phyloP scores from a whole-genome alignment of 1,140 invertebrate species.

The Acromyrmex echinatior region DNA sequence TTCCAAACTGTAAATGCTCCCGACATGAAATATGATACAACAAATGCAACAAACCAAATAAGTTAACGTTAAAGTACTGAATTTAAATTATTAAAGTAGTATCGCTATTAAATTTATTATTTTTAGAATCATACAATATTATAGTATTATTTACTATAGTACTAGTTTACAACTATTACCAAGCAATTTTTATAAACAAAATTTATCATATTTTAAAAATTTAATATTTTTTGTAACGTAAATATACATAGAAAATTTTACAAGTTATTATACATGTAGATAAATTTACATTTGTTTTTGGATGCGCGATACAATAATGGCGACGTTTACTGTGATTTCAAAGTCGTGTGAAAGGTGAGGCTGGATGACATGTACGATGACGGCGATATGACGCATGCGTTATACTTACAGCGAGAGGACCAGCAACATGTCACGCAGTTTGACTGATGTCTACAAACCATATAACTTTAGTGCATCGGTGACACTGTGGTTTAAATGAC shows the following conservation, averaged over 20 bases:
- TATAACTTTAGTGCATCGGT: conserved; percentile 61
- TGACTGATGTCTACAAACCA: conserved; percentile 70
- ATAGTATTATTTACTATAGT: not conserved
- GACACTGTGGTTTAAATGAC: conserved; percentile 20
- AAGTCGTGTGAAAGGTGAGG: conserved; percentile 33
- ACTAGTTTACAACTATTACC: not conserved
- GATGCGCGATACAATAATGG: not conserved
- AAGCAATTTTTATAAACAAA: not conserved
- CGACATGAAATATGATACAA: not conserved
- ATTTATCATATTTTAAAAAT: not conserved
- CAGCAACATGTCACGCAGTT: conserved; percentile 57
- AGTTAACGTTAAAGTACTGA: not conserved
- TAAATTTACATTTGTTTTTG: conserved; percentile 10
- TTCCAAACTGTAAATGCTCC: not conserved
- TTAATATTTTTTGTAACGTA: not conserved
- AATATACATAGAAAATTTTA: not conserved
- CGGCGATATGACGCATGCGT: conserved; percentile 63
- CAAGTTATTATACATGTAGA: not conserved
- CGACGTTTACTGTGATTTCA: conserved; percentile 2
- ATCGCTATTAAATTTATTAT: not conserved
- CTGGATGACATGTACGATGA: conserved; percentile 42
- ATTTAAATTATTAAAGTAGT: not conserved
- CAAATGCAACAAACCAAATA: not conserved
- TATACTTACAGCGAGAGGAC: conserved; percentile 31
- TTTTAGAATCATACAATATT: not conserved